Conservation (phyloP, 2,888 invertebrate genomes). For the Stenoptilia bipunctidactyla region DNA sequence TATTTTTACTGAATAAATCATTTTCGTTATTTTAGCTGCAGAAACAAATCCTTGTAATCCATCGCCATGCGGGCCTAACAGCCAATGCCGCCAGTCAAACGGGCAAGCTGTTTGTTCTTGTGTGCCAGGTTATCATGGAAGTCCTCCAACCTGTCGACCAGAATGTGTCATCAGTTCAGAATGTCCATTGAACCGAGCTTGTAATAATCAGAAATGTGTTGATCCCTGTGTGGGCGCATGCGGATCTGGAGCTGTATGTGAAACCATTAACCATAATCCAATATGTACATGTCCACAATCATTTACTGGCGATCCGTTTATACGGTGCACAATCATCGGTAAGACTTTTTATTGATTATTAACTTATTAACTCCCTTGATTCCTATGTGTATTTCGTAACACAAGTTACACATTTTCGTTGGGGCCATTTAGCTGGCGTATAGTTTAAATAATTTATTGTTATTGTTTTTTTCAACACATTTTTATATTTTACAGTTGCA, state of each 20-base stretch:
- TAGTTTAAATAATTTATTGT: too few relatives aligned
- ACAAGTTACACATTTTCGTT: too few relatives aligned
- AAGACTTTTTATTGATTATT: too few relatives aligned
- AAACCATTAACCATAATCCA: slow-evolving; percentile 82
- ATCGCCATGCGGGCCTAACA: slow-evolving; percentile 84
- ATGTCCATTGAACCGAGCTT: slow-evolving; percentile 78
- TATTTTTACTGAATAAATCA: too few relatives aligned
- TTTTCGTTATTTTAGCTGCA: slow-evolving; percentile 33
- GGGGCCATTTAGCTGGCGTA: too few relatives aligned
- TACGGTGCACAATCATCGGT: slow-evolving; percentile 72
- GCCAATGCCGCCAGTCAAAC: slow-evolving; percentile 78
- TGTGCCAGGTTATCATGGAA: slow-evolving; percentile 77
- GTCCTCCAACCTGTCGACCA: slow-evolving; percentile 82
- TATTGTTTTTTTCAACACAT: not conserved
- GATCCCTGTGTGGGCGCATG: slow-evolving; percentile 87
- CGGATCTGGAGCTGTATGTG: slow-evolving; percentile 79
- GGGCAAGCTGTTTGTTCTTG: slow-evolving; percentile 82
- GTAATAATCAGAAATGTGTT: slow-evolving; percentile 79
- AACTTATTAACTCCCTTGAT: too few relatives aligned
- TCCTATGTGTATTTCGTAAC: too few relatives aligned
- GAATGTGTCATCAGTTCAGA: slow-evolving; percentile 83
- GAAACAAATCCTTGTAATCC: slow-evolving; percentile 77
- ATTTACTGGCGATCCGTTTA: slow-evolving; percentile 85
- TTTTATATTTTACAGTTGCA: slow-evolving; percentile 20
- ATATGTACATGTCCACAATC: slow-evolving; percentile 80